Base-by-base conservation (phyloP, 2,888 invertebrate genomes). In the Portevinia maculata region DNA sequence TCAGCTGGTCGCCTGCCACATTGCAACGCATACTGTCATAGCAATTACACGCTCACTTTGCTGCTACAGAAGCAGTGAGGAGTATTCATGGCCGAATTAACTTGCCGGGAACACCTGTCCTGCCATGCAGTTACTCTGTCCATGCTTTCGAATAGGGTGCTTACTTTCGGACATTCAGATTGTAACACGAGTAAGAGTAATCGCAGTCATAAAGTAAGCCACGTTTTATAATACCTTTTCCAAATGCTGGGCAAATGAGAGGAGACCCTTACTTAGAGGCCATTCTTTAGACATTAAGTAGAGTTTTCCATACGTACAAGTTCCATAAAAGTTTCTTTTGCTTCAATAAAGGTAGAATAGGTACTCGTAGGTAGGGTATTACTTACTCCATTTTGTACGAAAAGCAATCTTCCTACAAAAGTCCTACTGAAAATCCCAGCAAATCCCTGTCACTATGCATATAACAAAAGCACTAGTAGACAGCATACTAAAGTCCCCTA, bases 41-140 rank as follows among this genome's bases (percentile, higher is more conserved):
- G 44, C 74, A 74, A 64, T 81, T 75, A 70, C 70, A 70, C 64
- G 75, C 50, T 75, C 79, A 69, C 69, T 74, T 79, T 74, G 50
- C 69, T 60, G 32, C 50, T 53, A 37, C 59, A 59, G 30, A 46
- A 28, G 46, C 44, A 44, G 32, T 30, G 30, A 24, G 32, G 53
- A 53, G 60, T 69, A 69, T 57, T 57, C 79, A 74, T 62, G 69
- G 32, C 34, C 74, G 67, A 74, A 11, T 19, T 17, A 11, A 9
- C 37, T 65, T 46, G 32, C 55, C 65, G 60, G 53, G 60, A 79
- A 30, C 67, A 79, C 73, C 60, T 73, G 73, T 73, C 60, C 37
- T 52, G 53, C 48, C n/a, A n/a, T n/a, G n/a, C n/a, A n/a, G n/a
- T n/a, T n/a, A 19, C 8, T 17, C 17, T 44, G 4, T 9, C 17